phyloP scores from a whole-genome alignment of 2,113 vertebrate species.

The Acrocephalus kingi region DNA sequence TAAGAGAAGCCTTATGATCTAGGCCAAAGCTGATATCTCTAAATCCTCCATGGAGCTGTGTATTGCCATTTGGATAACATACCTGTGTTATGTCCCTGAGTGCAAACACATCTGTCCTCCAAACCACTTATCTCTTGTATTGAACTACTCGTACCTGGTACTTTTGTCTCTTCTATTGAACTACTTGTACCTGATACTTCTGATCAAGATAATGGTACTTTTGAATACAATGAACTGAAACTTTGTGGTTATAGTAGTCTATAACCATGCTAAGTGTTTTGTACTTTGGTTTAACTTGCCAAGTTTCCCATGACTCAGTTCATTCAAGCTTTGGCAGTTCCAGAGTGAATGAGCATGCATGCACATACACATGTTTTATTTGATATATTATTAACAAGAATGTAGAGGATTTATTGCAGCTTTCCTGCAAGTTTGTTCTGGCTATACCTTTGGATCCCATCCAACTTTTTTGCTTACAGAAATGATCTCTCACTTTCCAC shows the following conservation, averaged over 20 bases:
- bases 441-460: background rate
- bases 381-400: background rate
- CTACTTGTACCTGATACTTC: background rate
- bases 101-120: background rate
- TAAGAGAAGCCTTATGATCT: background rate
- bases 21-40: background rate
- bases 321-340: background rate
- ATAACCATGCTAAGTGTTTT: background rate
- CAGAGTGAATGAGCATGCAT: background rate
- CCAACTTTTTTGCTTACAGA: background rate
- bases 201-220: background rate
- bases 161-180: background rate
- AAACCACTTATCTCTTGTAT: background rate
- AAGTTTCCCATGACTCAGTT: background rate
- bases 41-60: background rate
- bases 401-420: background rate
- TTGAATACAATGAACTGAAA: background rate
- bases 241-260: background rate
- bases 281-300: background rate
- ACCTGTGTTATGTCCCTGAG: background rate
- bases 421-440: constrained; percentile 4
- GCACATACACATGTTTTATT: background rate
- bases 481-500: background rate
- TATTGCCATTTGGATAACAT: background rate
- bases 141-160: background rate